These are phyloP conservation scores for Drosophila falleni DNA, from an alignment of 2,888 invertebrate species.

Conservation along the genomic window DNA sequence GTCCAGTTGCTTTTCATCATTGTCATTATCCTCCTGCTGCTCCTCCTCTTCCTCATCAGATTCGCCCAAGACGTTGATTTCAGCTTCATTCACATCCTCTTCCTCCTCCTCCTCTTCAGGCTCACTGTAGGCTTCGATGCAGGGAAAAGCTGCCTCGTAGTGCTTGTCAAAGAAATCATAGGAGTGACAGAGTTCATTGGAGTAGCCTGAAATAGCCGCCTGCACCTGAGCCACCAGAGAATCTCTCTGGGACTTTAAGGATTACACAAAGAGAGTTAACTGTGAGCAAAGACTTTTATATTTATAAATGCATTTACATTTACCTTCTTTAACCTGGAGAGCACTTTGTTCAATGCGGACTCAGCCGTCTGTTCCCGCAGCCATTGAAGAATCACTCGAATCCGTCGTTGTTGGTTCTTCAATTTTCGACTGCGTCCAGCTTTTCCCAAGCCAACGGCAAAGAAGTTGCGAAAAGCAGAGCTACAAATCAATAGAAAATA, in stretches of 20 bases:
- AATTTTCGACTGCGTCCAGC: slow-evolving; percentile 75
- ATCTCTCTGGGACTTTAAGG: slow-evolving; percentile 85
- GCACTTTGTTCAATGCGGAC: slow-evolving; percentile 89
- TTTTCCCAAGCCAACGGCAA: slow-evolving; percentile 86
- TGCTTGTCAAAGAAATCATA: slow-evolving; percentile 87
- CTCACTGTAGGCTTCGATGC: slow-evolving; percentile 39
- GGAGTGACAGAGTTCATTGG: slow-evolving; percentile 87
- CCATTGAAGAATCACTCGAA: slow-evolving; percentile 91
- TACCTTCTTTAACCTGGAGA: slow-evolving; percentile 87
- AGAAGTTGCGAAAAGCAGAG: slow-evolving; percentile 90
- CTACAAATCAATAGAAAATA: slow-evolving; percentile 4
- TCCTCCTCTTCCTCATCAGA: slow-evolving; percentile 27
- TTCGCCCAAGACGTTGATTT: slow-evolving; percentile 4
- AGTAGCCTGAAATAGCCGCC: slow-evolving; percentile 89
- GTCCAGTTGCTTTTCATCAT: slow-evolving; percentile 12
- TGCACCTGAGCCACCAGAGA: slow-evolving; percentile 87
- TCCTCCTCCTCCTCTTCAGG: slow-evolving; percentile 41
- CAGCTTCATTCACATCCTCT: slow-evolving; percentile 1
- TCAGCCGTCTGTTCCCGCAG: slow-evolving; percentile 90
- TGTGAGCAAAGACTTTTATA: neutral
- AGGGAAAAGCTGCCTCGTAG: slow-evolving; percentile 57
- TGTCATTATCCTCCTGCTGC: slow-evolving; percentile 6
- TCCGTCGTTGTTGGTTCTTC: slow-evolving; percentile 89
- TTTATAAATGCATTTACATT: neutral
- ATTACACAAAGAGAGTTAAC: too few relatives aligned